Percentiles rank a stretch among this genome's conserved stretches.
These are phyloP conservation scores for Arctia plantaginis DNA, from an alignment of 2,888 invertebrate genomes.

Conservation along the genomic window DNA sequence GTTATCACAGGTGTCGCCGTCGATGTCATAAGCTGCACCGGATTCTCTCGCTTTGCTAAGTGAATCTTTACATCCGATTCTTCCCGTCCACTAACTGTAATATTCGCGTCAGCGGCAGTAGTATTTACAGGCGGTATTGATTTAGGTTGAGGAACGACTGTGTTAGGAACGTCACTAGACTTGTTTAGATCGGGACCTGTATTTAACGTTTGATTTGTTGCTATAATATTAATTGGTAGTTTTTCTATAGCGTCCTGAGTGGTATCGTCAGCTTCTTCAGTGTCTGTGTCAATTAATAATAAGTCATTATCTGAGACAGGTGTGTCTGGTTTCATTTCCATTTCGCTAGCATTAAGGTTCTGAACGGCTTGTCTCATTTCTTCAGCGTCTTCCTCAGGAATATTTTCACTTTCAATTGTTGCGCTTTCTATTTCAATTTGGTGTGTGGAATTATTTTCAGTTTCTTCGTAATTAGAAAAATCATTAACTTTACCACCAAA, in stretches of 20 bases:
- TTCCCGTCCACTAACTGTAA: conserved; percentile 51
- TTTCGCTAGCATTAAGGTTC: conserved; percentile 90
- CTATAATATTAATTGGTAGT: conserved; percentile 73
- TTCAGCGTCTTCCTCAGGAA: conserved; percentile 91
- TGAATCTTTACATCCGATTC: conserved; percentile 72
- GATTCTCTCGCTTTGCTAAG: conserved; percentile 69
- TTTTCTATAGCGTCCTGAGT: conserved; percentile 78
- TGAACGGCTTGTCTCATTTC: conserved; percentile 95
- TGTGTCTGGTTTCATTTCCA: conserved; percentile 93
- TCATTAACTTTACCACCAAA: conserved; percentile 89
- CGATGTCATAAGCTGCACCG: conserved; percentile 71
- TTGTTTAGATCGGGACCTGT: conserved; percentile 65
- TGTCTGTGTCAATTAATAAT: conserved; percentile 95
- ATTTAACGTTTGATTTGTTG: conserved; percentile 67
- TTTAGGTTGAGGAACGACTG: conserved; percentile 77
- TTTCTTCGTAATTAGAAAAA: conserved; percentile 86
- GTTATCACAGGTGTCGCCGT: conserved; percentile 85
- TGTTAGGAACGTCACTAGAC: conserved; percentile 67
- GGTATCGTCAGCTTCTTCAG: conserved; percentile 90
- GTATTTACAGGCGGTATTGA: conserved; percentile 50
- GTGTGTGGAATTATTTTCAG: conserved; percentile 73
- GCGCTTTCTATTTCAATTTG: conserved; percentile 80
- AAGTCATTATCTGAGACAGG: conserved; percentile 94
- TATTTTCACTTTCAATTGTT: conserved; percentile 82
- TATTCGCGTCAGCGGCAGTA: conserved; percentile 72